These are phyloP conservation scores for Argentina silus DNA, from an alignment of 2,797 vertebrate species.

Conservation along the genomic window DNA sequence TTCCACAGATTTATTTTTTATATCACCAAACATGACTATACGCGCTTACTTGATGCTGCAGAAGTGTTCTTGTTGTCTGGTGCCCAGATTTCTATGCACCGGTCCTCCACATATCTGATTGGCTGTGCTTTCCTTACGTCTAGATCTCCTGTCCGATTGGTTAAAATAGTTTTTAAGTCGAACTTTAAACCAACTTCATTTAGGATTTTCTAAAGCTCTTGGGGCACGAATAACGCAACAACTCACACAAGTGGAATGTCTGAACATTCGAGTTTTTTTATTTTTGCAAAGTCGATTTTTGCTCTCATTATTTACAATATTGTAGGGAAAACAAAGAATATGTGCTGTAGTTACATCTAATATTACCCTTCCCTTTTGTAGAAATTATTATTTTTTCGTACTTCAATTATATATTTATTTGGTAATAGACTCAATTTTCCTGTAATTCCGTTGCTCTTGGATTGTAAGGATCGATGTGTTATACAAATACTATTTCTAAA, in stretches of 20 bases:
- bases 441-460: background rate
- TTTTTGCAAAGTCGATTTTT: background rate
- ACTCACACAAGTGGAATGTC: background rate
- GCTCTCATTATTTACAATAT: background rate
- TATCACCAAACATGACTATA: too few relatives aligned
- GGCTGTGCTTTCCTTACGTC: background rate
- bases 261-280: background rate
- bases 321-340: background rate
- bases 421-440: background rate
- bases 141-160: background rate
- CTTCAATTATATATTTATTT: background rate
- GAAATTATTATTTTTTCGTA: background rate
- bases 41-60: too few relatives aligned
- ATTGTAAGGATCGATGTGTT: background rate
- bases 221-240: background rate
- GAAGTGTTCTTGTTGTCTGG: too few relatives aligned
- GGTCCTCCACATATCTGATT: constrained; percentile 8
- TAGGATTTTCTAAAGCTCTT: background rate
- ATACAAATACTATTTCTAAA: background rate
- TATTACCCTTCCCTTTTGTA: background rate
- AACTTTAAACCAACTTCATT: constrained; percentile 10
- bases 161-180: constrained; percentile 6
- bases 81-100: background rate
- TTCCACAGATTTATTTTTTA: too few relatives aligned
- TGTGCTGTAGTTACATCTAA: background rate